Conservation (phyloP, 64 coral and sea anemone genomes). For the Actinia tenebrosa region DNA sequence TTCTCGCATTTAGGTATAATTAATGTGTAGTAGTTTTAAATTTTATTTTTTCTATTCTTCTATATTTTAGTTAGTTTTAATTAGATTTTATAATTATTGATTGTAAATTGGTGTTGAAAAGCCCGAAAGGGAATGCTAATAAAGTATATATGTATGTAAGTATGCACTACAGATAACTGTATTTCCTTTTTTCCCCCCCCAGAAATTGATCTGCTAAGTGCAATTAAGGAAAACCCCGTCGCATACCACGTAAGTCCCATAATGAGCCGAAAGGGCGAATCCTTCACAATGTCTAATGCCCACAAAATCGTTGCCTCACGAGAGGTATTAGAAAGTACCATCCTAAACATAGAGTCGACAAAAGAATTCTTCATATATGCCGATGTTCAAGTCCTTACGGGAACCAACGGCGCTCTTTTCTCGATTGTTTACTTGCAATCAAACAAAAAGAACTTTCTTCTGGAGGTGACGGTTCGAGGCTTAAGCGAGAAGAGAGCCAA, state of each 20-base stretch:
- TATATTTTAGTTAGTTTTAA: too few species aligned
- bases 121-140: too few species aligned
- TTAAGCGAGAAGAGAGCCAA: conserved; percentile 22
- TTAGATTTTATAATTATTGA: too few species aligned
- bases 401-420: conserved; percentile 37
- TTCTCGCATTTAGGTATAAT: too few species aligned
- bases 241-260: not conserved
- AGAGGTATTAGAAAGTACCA: conserved; percentile 19
- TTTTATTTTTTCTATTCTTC: too few species aligned
- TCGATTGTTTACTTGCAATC: conserved; percentile 51
- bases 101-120: too few species aligned
- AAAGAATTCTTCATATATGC: conserved; percentile 33
- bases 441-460: conserved; percentile 7
- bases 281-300: conserved; percentile 9
- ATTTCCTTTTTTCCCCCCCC: not conserved
- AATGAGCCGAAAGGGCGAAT: not conserved
- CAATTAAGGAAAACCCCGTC: not conserved
- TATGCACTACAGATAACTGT: not conserved
- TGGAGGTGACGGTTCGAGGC: conserved; percentile 46
- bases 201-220: conserved; percentile 5
- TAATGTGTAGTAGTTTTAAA: too few species aligned
- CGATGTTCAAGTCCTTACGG: not conserved
- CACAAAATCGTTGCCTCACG: not conserved
- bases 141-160: too few species aligned
- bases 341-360: conserved; percentile 39